phyloP scores from a whole-genome alignment of 2,888 invertebrate genomes.

The Drosophila buzzatii region DNA sequence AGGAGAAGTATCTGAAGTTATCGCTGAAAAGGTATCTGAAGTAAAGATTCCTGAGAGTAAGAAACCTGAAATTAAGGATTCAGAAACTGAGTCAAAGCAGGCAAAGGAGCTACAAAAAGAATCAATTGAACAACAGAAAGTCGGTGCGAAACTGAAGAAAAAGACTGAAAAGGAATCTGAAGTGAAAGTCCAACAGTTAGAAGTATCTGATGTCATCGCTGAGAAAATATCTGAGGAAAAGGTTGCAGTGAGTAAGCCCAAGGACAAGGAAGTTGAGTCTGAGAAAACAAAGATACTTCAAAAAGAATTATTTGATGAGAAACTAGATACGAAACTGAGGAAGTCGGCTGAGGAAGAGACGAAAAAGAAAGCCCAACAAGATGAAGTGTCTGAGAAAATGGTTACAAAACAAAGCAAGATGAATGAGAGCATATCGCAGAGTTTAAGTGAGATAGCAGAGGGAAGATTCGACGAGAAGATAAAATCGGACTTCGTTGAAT shows the following conservation, averaged over 20 bases:
- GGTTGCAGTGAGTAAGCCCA: neutral
- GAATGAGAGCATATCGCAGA: neutral
- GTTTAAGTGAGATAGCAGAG: neutral
- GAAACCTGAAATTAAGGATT: no score
- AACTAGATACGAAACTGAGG: neutral
- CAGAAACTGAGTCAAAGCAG: no score
- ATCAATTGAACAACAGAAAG: no score
- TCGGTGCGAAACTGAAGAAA: no score
- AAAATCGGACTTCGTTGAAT: neutral
- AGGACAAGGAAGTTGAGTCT: neutral
- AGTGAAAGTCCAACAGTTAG: no score
- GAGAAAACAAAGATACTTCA: neutral
- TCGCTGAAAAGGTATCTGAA: no score
- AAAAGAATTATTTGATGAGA: neutral
- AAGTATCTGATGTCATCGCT: no score
- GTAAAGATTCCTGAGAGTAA: no score
- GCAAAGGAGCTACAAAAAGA: no score
- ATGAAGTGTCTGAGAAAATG: conserved; percentile 8
- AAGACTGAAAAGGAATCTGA: no score
- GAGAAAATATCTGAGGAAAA: no score
- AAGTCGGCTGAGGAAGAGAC: conserved; percentile 4
- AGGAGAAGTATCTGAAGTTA: no score
- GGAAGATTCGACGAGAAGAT: conserved; percentile 5
- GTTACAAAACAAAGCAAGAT: neutral
- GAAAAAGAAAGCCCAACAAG: conserved; percentile 15